Percentiles rank a stretch among this genome's conserved stretches.
These are phyloP conservation scores for Folsomia manolachei DNA, from an alignment of 2,888 invertebrate species.

Conservation along the genomic window DNA sequence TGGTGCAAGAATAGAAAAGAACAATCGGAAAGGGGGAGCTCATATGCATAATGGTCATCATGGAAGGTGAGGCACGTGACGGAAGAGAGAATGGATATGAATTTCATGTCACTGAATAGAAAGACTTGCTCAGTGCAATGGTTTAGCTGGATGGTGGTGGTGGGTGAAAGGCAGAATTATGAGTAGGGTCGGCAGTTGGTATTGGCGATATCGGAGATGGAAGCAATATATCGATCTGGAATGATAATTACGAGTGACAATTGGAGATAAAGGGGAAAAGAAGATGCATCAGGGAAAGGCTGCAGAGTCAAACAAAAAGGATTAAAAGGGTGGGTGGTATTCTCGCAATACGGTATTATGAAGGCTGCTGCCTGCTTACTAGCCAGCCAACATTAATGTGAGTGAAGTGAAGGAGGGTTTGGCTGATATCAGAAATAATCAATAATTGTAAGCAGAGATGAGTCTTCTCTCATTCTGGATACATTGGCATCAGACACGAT, in stretches of 20 bases:
- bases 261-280: conserved; percentile 48
- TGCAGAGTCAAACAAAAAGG: conserved; percentile 34
- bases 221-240: conserved; percentile 49
- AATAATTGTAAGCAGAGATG: conserved; percentile 50
- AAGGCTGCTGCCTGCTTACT: too few species aligned
- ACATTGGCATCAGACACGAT: conserved; percentile 38
- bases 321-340: conserved; percentile 47
- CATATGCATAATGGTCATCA: conserved; percentile 22
- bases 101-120: neutral
- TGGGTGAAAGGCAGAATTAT: conserved; percentile 10
- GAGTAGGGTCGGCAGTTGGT: conserved; percentile 17
- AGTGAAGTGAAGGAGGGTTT: conserved; percentile 20
- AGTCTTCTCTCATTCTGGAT: conserved; percentile 34
- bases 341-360: neutral
- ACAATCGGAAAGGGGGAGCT: conserved; percentile 6
- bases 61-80: conserved; percentile 1
- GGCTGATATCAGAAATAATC: conserved; percentile 47
- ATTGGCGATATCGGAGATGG: conserved; percentile 49
- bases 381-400: neutral
- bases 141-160: neutral
- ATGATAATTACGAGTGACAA: conserved; percentile 51
- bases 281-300: conserved; percentile 15
- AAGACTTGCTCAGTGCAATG: conserved; percentile 6
- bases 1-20: neutral
- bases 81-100: neutral